A percentile compares a stretch with the other conserved stretches of the same genome.
phyloP scores from a whole-genome alignment of 2,888 invertebrate species.

The Trichogramma dendrolimi region DNA sequence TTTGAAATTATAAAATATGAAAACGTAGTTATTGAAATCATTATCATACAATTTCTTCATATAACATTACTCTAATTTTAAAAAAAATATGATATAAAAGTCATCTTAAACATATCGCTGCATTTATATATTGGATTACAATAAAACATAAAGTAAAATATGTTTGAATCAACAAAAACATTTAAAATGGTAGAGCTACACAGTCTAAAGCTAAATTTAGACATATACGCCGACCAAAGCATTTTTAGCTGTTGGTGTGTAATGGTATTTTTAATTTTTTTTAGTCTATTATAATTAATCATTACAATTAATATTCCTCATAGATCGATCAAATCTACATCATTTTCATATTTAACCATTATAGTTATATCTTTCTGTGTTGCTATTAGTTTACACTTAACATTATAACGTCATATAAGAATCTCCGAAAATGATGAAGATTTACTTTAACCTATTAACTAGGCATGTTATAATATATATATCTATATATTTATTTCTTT shows the following conservation, averaged over 20 bases:
- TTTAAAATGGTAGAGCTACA: constrained; percentile 42
- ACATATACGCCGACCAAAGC: constrained; percentile 51
- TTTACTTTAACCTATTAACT: constrained; percentile 22
- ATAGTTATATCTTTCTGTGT: constrained; percentile 1
- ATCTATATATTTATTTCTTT: constrained; percentile 22
- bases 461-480: constrained; percentile 29
- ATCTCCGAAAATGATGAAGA: constrained; percentile 17
- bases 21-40: constrained; percentile 10
- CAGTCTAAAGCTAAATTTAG: constrained; percentile 50
- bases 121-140: constrained; percentile 22
- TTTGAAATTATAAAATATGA: constrained; percentile 12
- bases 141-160: constrained; percentile 27
- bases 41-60: neutral
- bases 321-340: constrained; percentile 38
- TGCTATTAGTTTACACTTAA: neutral
- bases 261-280: constrained; percentile 40
- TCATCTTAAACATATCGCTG: constrained; percentile 18
- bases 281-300: constrained; percentile 38
- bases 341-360: constrained; percentile 27
- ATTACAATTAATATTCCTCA: constrained; percentile 38
- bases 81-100: constrained; percentile 16
- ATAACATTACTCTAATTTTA: constrained; percentile 12
- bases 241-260: constrained; percentile 44
- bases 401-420: neutral
- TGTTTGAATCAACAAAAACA: constrained; percentile 32